Conservation (phyloP, 2,113 vertebrate species). For the Colius striatus region DNA sequence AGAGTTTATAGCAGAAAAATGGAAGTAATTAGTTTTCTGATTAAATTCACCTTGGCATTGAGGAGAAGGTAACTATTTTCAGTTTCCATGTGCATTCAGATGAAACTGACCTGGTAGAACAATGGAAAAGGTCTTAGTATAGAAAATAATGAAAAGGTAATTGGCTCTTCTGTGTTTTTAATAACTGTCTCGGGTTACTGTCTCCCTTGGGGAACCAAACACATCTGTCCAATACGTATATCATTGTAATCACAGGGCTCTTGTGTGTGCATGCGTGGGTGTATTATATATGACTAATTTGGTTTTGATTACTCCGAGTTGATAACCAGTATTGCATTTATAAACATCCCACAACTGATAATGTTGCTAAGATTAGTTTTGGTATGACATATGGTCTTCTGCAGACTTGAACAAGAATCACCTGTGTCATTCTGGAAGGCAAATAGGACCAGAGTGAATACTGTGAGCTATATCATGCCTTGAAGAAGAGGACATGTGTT, state of each 20-base stretch:
- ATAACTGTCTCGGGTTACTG: background rate
- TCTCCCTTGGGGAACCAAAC: background rate
- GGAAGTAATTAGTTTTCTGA: slow-evolving; percentile 63
- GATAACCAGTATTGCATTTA: background rate
- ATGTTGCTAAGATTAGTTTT: background rate
- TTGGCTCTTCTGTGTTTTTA: slow-evolving; percentile 8
- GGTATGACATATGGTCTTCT: background rate
- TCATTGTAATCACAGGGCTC: background rate
- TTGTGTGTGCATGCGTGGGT: background rate
- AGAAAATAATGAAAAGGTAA: slow-evolving; percentile 21
- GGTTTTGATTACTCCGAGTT: background rate
- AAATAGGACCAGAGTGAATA: background rate
- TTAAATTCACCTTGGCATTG: slow-evolving; percentile 45
- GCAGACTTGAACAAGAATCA: background rate
- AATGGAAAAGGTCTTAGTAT: background rate
- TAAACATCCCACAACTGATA: no score
- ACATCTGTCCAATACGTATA: background rate
- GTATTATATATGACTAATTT: background rate
- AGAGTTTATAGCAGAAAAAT: slow-evolving; percentile 48
- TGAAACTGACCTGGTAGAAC: background rate
- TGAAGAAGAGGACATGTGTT: background rate
- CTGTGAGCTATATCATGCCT: background rate
- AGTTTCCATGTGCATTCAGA: slow-evolving; percentile 20
- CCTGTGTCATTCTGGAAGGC: background rate
- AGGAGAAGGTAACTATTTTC: slow-evolving; percentile 33